Base-by-base conservation (phyloP, 2,888 invertebrate genomes). In the Spilosoma lubricipeda region DNA sequence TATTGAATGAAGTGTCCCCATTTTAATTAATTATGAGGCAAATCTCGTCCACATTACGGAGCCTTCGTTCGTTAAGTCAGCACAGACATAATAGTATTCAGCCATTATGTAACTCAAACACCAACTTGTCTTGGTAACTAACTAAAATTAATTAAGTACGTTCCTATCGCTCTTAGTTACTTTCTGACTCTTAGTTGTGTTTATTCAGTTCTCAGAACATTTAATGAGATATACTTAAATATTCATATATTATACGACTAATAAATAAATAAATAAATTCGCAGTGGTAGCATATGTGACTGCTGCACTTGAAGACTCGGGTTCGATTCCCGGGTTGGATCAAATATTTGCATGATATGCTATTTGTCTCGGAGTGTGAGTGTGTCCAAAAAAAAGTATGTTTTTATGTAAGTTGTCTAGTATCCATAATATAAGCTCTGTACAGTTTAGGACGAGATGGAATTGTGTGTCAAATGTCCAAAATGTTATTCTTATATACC, bases 61-160 rank as follows among this genome's bases (percentile, higher is more conserved):
- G n/a, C 27, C n/a, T 27, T 39, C 27, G n/a, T 68, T 69, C 36
- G 36, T 63, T 48, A 71, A 71, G 13, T 48, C 52, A 71, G 67
- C 71, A 68, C 42, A 48, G 27, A 74, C 36, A 70, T 23, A 74
- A 70, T 36, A 56, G 66, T 42, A 33, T 48, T 45, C 64, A 45
- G 45, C 45, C 66, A 66, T 72, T 75, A 52, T 59, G 18, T 23
- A 73, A 76, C 52, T 39, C 42, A 76, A 76, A 76, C 73, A 76
- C 45, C 27, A 30, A 39, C 65, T 23, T 42, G 59, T 66, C 70
- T 45, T 66, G 39, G 67, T 76, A 68, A 52, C 70, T 15, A 68
- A 76, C 73, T 76, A 71, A 70, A 67, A 76, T 73, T 71, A 76
- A 76, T 76, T 76, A 48, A 48, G 18, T 48, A 76, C 70, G 48